Evolutionary conservation across 2,113 vertebrate genomes (phyloP).

Genomic region (Eudyptes chrysolophus): DNA sequence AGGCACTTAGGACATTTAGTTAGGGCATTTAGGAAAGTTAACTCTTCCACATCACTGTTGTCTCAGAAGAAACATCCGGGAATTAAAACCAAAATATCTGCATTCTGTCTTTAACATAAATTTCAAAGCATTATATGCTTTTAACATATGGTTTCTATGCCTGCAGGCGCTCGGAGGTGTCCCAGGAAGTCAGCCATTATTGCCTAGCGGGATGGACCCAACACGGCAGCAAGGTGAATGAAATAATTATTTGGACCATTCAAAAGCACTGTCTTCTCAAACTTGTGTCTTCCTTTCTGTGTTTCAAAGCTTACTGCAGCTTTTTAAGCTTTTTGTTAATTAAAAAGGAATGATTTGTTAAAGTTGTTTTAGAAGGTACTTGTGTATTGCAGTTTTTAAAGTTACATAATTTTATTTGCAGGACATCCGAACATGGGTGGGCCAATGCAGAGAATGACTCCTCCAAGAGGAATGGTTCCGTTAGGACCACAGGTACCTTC

Average conservation of each 20-base stretch:
- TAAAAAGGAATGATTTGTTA: background rate
- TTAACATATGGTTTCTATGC: background rate
- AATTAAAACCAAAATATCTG: background rate
- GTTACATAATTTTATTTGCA: slow-evolving; percentile 50
- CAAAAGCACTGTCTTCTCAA: background rate
- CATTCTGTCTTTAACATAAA: background rate
- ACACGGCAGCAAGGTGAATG: slow-evolving; percentile 92
- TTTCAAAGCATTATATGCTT: background rate
- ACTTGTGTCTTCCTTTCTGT: too few relatives aligned
- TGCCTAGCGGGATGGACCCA: slow-evolving; percentile 96
- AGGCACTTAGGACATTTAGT: background rate
- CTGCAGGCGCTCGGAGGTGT: slow-evolving; percentile 90
- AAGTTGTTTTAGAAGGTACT: background rate
- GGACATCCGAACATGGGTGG: slow-evolving; percentile 97
- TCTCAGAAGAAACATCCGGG: background rate
- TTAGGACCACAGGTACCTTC: slow-evolving; percentile 91
- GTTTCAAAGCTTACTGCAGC: background rate
- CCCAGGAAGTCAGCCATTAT: slow-evolving; percentile 92
- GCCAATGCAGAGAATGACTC: slow-evolving; percentile 98
- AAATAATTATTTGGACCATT: background rate
- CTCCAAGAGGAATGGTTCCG: slow-evolving; percentile 96
- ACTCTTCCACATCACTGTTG: background rate
- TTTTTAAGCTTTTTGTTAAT: background rate
- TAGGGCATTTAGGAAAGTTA: background rate
- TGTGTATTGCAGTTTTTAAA: background rate